A percentile compares a stretch with the other conserved stretches of the same genome.
Conservation (phyloP, 1,140 invertebrate species). For the Zaprionus africanus region DNA sequence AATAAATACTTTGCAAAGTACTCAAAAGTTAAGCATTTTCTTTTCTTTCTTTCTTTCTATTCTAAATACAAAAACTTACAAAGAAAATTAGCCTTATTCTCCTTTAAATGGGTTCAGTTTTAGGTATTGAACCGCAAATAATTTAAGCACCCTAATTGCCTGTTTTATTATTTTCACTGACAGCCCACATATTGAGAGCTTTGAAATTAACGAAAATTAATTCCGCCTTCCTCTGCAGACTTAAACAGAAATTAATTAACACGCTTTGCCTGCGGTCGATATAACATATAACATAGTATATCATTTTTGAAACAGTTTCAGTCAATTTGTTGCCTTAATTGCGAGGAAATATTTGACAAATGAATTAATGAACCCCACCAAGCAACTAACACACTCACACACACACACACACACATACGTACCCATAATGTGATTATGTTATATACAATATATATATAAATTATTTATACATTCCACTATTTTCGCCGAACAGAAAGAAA, state of each 20-base stretch:
- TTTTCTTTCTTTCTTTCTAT: too few species aligned
- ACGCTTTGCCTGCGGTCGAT: background rate
- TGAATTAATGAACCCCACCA: constrained; percentile 20
- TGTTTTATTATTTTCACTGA: background rate
- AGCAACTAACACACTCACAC: constrained; percentile 16
- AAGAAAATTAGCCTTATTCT: too few species aligned
- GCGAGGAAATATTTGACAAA: constrained; percentile 18
- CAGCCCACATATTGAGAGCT: constrained; percentile 4
- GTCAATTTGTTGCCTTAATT: constrained; percentile 42
- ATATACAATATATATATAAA: constrained; percentile 23
- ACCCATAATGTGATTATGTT: constrained; percentile 36
- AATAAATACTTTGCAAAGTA: too few species aligned
- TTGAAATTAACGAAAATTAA: constrained; percentile 17
- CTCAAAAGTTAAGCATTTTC: too few species aligned
- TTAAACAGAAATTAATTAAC: constrained; percentile 34
- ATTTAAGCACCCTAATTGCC: background rate
- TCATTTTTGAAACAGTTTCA: constrained; percentile 33
- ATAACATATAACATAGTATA: constrained; percentile 19
- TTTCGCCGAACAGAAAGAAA: constrained; percentile 11
- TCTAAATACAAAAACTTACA: too few species aligned
- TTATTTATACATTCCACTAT: constrained; percentile 33
- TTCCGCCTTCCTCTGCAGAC: constrained; percentile 19
- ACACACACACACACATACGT: background rate
- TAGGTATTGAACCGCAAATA: too few species aligned
- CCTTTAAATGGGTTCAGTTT: too few species aligned